These are phyloP conservation scores for Patiria pectinifera DNA, from an alignment of 53 echinoderm and acorn worm species.

Conservation along the genomic window DNA sequence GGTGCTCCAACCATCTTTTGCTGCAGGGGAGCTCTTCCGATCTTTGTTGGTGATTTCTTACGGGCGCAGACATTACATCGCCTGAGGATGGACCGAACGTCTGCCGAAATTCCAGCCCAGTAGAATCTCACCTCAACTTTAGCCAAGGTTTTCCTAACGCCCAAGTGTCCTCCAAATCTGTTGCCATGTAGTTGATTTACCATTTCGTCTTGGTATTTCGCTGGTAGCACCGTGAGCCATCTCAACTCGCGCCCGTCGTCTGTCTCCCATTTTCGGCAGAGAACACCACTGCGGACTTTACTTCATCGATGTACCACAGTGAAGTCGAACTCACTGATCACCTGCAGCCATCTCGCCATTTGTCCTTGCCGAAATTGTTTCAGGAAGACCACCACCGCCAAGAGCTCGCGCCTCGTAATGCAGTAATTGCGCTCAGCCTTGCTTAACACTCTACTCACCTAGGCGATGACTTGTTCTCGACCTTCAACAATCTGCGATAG, in stretches of 20 bases:
- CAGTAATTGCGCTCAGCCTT: too few relatives aligned
- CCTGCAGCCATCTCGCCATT: constrained; percentile 19
- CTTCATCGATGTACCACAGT: constrained; percentile 5
- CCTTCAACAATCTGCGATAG: too few relatives aligned
- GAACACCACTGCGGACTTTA: constrained; percentile 8
- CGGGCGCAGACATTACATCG: constrained; percentile 59
- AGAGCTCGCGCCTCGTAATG: too few relatives aligned
- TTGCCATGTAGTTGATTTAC: constrained; percentile 63
- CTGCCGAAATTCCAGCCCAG: constrained; percentile 65
- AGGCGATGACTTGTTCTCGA: too few relatives aligned
- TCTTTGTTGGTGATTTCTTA: constrained; percentile 50
- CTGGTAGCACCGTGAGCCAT: constrained; percentile 46
- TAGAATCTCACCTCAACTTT: constrained; percentile 60
- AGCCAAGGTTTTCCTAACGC: constrained; percentile 69
- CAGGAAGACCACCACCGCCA: background rate
- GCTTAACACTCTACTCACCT: too few relatives aligned
- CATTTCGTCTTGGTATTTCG: constrained; percentile 13
- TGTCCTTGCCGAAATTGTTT: constrained; percentile 11
- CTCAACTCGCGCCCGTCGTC: constrained; percentile 7
- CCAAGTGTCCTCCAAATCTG: constrained; percentile 59
- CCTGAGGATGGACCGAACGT: constrained; percentile 58
- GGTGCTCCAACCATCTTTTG: constrained; percentile 26
- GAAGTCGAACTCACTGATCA: too few relatives aligned
- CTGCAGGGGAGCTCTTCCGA: constrained; percentile 58
- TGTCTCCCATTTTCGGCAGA: constrained; percentile 53